Base-by-base conservation (phyloP, 2,888 invertebrate genomes). In the Ormyrus nitidulus region DNA sequence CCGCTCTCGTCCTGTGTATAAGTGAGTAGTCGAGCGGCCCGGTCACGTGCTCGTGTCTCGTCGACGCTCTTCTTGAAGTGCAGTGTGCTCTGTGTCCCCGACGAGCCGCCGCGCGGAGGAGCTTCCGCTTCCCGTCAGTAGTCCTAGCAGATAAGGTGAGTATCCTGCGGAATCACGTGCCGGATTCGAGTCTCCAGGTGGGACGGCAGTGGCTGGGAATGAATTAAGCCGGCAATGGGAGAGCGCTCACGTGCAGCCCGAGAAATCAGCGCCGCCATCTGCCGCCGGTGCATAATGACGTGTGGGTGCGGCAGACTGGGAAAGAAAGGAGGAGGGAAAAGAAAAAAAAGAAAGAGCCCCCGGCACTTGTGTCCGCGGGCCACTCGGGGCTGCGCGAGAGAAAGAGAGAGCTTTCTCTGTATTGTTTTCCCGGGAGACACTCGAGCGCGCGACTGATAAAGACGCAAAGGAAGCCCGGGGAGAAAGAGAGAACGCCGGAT, bases 361-460 rank as follows among this genome's bases (percentile, higher is more conserved):
- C 9, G 58, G 65, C 71, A 71, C 58, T 70, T 65, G 62, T 58
- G 58, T 58, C 62, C 56, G 51, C 13, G 53, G 76, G 34, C 59
- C 46, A 70, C 54, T 53, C 53, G 59, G 51, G 53, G 34, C 19
- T 69, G 6, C 46, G 51, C 7, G 46, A 58, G 13, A 48, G 51
- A 44, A 44, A 34, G 9, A 34, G 34, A 34, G 34, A 34, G 51
- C 13, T 61, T 8, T 59, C 19, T 53, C 49, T 46, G 69, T 74
- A 74, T 74, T 74, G 68, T 79, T 69, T 74, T 74, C 74, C 49
- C 69, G 46, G 56, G 77, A 65, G 69, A 70, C 8, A 48, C 62
- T 70, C 65, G 49, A 64, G 66, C 10, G 54, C 11, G 51, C 34
- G 54, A 61, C 62, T 74, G 69, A 69, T 62, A 69, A 74, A 69